Base-by-base conservation (phyloP, 2,113 vertebrate species). In the Istiophorus platypterus region DNA sequence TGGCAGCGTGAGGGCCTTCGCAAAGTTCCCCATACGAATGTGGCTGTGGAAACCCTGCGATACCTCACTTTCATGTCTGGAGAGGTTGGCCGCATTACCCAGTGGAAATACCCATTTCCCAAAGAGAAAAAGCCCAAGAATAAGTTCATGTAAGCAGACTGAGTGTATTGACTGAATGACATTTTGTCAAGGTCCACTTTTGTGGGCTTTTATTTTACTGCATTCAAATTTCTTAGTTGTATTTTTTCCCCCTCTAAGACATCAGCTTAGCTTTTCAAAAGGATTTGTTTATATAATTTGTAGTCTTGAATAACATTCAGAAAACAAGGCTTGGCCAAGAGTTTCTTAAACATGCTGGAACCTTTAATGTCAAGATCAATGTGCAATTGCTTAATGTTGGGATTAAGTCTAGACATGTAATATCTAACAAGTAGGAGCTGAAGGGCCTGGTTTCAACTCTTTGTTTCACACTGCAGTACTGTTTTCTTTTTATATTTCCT, bases 41-140 rank as follows among this genome's bases (percentile, higher is more conserved):
- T 99, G 0, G 98, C 97, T 0, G 96, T 98, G 73, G 98, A 99
- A 91, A 99, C 98, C 0, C 95, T 99, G 91, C 97, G 97, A 2
- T 99, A 99, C 84, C 93, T 99, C 86, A 99, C 98, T 1, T 99
- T 99, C 95, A 97, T 98, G 97, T 99, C 98, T 0, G 98, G 98
- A 62, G 97, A 98, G 88, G 97, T 97, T 10, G 98, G 98, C 22
- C 98, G 97, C 87, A 99, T 99, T 89, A 99, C 98, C 11, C 97
- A 97, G 93, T 99, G 98, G 98, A 98, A 97, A 88, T 99, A 99
- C 31, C 98, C 98, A 0, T 99, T 99, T 85, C 98, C 97, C 10
- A 97, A 96, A 90, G 98, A 99, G 93, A 96, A 96, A 0, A 97
- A 98, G 80, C 95, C 97, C 73, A 97, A 99, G 91, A 97, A 97